phyloP scores from a whole-genome alignment of 2,797 vertebrate genomes.

The Ibycter americanus region DNA sequence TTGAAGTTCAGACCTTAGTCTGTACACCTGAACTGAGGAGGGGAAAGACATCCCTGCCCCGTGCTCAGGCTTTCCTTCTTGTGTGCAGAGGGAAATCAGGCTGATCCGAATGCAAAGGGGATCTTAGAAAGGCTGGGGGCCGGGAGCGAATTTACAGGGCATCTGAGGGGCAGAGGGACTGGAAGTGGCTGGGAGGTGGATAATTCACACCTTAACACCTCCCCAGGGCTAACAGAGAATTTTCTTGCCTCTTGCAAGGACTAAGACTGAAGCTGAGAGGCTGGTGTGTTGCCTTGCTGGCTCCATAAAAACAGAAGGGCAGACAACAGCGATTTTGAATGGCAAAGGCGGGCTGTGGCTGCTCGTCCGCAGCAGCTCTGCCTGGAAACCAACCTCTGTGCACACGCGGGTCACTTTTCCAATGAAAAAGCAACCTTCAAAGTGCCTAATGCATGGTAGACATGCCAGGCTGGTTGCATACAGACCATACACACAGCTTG shows the following conservation, averaged over 20 bases:
- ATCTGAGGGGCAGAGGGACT: neutral
- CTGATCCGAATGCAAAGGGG: neutral
- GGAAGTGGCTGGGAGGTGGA: neutral
- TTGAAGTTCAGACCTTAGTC: neutral
- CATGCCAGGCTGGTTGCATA: neutral
- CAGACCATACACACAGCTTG: accelerated
- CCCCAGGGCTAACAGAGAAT: neutral
- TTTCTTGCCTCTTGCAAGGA: neutral
- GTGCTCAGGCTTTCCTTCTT: neutral
- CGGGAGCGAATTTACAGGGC: neutral
- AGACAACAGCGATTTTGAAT: neutral
- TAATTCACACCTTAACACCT: neutral
- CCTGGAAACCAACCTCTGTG: neutral
- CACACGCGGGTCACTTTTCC: too few relatives aligned
- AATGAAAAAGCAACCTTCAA: neutral
- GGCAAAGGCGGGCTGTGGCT: neutral
- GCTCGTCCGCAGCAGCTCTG: neutral
- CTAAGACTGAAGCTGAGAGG: neutral
- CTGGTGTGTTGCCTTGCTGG: neutral
- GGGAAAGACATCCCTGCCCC: neutral
- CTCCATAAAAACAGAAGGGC: neutral
- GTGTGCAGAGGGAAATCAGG: neutral
- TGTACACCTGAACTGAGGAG: neutral
- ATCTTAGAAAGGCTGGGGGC: neutral
- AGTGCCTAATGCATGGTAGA: neutral